Evolutionary conservation across 2,888 invertebrate species (phyloP), one percentile per base, ranked within the genome.

Genomic region (Caenorhabditis macrosperma): DNA sequence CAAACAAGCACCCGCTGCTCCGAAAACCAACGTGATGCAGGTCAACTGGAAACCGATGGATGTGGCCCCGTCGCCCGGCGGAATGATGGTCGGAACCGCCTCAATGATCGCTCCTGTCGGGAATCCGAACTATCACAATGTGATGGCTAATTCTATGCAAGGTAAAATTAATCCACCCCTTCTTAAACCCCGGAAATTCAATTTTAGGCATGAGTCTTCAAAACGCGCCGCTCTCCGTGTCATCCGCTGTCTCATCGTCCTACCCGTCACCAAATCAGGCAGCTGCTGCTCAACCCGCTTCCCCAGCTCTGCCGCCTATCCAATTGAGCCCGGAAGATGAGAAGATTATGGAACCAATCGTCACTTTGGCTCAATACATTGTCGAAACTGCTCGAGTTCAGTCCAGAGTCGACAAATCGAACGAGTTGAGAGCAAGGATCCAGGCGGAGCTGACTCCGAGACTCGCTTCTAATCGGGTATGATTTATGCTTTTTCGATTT

Each of bases 21-120:
- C 33, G 15, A 69, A 55, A 12, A 44, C 41, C 2, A 68, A 68
- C 41, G 78, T 78, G 17, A 78, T 78, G 78, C 57, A 78, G 12
- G 38, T 78, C 6, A 64, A 59, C 48, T 71, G 78, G 78, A 78
- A 71, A 44, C 69, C 71, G n/a, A 10, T 66, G 7, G 59, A 64
- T 38, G 35, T 66, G 20, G 55, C 67, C 20, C 60, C 52, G 26
- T 38, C 46, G 17, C 61, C 55, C 22, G 63, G 57, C 28, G 69
- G 63, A 54, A 57, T 57, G 75, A 64, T 57, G 59, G n/a, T n/a
- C n/a, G n/a, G n/a, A n/a, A n/a, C n/a, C n/a, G n/a, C n/a, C n/a
- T n/a, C n/a, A n/a, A n/a, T n/a, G n/a, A n/a, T n/a, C n/a, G n/a
- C n/a, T n/a, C n/a, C n/a, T n/a, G n/a, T n/a, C n/a, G 59, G 59